These are phyloP conservation scores for Cheilosia variabilis DNA, from an alignment of 2,888 invertebrate species.

Conservation along the genomic window DNA sequence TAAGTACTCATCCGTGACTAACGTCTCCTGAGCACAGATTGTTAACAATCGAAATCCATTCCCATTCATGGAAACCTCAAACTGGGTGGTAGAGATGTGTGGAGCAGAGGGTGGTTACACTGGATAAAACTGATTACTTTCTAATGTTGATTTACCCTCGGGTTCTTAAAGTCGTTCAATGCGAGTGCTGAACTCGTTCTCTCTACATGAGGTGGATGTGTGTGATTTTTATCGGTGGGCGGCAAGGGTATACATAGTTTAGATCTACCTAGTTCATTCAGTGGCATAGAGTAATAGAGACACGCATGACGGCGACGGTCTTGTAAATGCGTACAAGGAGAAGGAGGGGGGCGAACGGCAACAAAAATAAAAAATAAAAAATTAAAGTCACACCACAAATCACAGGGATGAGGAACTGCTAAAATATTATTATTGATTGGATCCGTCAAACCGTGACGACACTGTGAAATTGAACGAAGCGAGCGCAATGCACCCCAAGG, in stretches of 20 bases:
- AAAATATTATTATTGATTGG: slow-evolving; percentile 73
- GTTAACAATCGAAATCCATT: slow-evolving; percentile 75
- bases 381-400: slow-evolving; percentile 63
- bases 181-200: slow-evolving; percentile 39
- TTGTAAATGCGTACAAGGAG: neutral
- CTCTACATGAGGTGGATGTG: slow-evolving; percentile 5
- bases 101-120: slow-evolving; percentile 55
- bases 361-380: slow-evolving; percentile 7
- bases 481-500: neutral
- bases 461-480: slow-evolving; percentile 30
- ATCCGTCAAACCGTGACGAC: slow-evolving; percentile 62
- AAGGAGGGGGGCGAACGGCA: neutral
- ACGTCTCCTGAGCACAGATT: slow-evolving; percentile 77
- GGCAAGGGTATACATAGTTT: neutral
- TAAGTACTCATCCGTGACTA: slow-evolving; percentile 82
- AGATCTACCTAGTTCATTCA: slow-evolving; percentile 46
- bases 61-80: slow-evolving; percentile 72
- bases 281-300: slow-evolving; percentile 23
- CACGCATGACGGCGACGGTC: slow-evolving; percentile 37
- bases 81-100: slow-evolving; percentile 21
- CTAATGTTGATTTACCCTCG: slow-evolving; percentile 76
- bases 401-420: slow-evolving; percentile 49
- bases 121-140: slow-evolving; percentile 77
- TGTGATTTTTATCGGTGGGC: slow-evolving; percentile 35
- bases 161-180: slow-evolving; percentile 46